These are phyloP conservation scores for Cynaeus angustus DNA, from an alignment of 2,888 invertebrate genomes.

Conservation along the genomic window DNA sequence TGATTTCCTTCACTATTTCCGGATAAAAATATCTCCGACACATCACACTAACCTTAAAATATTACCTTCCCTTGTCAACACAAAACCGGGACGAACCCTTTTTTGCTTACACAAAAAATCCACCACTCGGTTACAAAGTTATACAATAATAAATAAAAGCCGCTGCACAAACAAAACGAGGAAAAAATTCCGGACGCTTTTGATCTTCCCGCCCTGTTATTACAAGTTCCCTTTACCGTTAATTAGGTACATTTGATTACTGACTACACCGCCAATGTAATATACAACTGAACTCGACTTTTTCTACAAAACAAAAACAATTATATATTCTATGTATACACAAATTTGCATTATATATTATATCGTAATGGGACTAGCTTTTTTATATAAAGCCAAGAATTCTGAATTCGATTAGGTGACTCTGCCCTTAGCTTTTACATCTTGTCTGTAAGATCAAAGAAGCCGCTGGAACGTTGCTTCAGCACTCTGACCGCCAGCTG, in stretches of 20 bases:
- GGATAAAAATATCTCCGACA: constrained; percentile 45
- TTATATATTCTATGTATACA: neutral
- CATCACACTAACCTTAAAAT: constrained; percentile 35
- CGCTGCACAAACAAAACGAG: constrained; percentile 40
- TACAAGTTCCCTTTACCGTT: constrained; percentile 46
- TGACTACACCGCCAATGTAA: constrained; percentile 25
- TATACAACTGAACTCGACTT: constrained; percentile 11
- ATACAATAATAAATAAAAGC: constrained; percentile 40
- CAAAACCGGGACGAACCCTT: constrained; percentile 25
- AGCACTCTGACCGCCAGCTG: constrained; percentile 53
- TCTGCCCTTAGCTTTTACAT: constrained; percentile 50
- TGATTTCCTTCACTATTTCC: constrained; percentile 47
- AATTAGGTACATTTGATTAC: constrained; percentile 43
- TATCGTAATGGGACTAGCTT: constrained; percentile 31
- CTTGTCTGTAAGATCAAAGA: constrained; percentile 51
- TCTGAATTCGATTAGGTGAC: constrained; percentile 52
- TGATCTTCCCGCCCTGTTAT: constrained; percentile 50
- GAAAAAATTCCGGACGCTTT: constrained; percentile 36
- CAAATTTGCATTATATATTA: constrained; percentile 45
- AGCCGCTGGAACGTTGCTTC: constrained; percentile 52
- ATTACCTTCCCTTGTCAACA: constrained; percentile 35
- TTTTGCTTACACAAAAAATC: constrained; percentile 21
- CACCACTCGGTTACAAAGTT: constrained; percentile 15
- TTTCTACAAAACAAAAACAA: neutral
- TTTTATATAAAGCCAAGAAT: constrained; percentile 42